Base-by-base conservation (phyloP, 1,140 invertebrate species). In the Procambarus virginalis region DNA sequence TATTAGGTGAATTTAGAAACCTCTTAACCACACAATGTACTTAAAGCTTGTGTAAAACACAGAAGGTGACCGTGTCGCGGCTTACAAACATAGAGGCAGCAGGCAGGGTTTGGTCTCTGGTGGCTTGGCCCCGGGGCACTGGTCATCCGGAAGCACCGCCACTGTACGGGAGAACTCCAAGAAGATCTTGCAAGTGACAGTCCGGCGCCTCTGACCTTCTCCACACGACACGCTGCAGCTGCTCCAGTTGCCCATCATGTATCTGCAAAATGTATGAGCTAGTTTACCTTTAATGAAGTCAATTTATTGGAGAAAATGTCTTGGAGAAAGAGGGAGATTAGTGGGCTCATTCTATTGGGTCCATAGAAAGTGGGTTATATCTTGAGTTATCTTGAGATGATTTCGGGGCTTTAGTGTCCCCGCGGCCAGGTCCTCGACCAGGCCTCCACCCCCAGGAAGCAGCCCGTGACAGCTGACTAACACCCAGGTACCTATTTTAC, bases 141-240 rank as follows among this genome's bases (percentile, higher is more conserved):
- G 96, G n/a, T 95, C 95, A 92, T 99, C 97, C 1, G 98, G 97
- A 12, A 99, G 94, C 92, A 96, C 96, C 0, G 97, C 97, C 68
- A 97, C 96, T 0, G 97, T 98, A 86, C 96, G 95, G 76, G 97
- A 97, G 93, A 98, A 98, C 94, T 98, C 97, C 75, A 99, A 94
- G 94, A 97, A 98, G 92, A 99, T 98, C 95, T 98, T 98, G 94
- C 98, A 99, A 87, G 96, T 95, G 2, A 98, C 97, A 92, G 96
- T 95, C 8, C 97, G 95, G 86, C 96, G 96, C 14, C 96, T 95
- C 64, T 96, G 95, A 0, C 98, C 98, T 93, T 98, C 97, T 0
- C 98, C 98, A 93, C 98, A 99, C 0, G 96, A 96, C 0, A 97
- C 97, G 92, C 96, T 97, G 94, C 98, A 99, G 5, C 96, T 95